phyloP scores from a whole-genome alignment of 1,140 invertebrate genomes.

The Doryteuthis pealeii region DNA sequence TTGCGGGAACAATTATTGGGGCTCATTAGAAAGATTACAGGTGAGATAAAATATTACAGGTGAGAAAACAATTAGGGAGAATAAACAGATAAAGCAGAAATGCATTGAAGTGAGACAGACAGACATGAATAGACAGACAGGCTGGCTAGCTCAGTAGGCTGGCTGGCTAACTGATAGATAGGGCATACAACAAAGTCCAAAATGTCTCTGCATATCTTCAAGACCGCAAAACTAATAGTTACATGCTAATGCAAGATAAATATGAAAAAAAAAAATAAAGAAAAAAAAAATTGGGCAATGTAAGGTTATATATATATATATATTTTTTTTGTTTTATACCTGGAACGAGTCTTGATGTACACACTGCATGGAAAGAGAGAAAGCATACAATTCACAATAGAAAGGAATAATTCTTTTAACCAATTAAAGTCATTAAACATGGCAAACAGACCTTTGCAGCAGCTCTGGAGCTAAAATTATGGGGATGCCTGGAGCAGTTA shows the following conservation, averaged over 20 bases:
- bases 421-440: no score
- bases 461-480: not conserved
- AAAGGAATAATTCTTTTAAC: not conserved
- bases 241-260: conserved; percentile 10
- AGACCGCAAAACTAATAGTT: conserved; percentile 1
- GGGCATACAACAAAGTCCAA: no score
- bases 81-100: no score
- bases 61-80: no score
- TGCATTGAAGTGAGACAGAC: no score
- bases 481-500: no score
- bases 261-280: not conserved
- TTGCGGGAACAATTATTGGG: no score
- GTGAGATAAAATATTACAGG: no score
- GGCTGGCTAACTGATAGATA: no score
- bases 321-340: conserved; percentile 16
- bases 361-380: conserved; percentile 18
- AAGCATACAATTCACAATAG: conserved; percentile 14
- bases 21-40: no score
- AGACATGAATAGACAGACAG: no score
- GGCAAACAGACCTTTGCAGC: not conserved
- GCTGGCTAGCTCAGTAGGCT: no score
- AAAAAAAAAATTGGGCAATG: conserved; percentile 10
- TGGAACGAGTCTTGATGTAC: conserved; percentile 28
- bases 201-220: conserved; percentile 5
- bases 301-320: not conserved